phyloP scores from a whole-genome alignment of 2,797 vertebrate genomes.

The Okamejei kenojei region DNA sequence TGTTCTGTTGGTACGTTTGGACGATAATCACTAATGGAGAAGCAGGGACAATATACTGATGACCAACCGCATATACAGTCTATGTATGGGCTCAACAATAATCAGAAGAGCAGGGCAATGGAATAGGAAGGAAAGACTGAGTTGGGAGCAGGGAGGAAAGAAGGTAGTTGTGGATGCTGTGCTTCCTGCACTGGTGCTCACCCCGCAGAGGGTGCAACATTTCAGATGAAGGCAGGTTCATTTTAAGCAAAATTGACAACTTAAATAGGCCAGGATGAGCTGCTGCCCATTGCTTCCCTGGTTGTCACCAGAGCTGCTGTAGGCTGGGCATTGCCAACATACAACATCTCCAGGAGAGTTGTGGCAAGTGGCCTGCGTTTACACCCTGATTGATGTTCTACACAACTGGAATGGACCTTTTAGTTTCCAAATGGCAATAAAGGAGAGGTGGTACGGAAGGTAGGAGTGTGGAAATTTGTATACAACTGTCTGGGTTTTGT shows the following conservation, averaged over 20 bases:
- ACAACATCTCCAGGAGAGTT: background rate
- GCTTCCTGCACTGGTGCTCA: background rate
- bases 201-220: no score
- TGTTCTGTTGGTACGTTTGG: no score
- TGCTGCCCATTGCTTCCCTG: no score
- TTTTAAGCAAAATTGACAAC: background rate
- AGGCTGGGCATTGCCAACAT: background rate
- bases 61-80: background rate
- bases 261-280: background rate
- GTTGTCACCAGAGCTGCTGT: background rate
- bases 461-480: no score
- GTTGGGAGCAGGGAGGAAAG: background rate
- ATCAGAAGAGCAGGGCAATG: no score
- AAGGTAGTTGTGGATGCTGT: background rate
- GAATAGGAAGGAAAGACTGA: background rate
- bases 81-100: background rate
- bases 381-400: background rate
- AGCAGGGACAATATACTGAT: background rate
- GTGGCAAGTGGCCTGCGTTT: no score
- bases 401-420: background rate
- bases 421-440: no score
- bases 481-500: no score
- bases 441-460: background rate
- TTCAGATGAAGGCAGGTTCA: background rate
- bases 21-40: no score